Conservation (phyloP, 2,797 vertebrate genomes). For the Neosilurus mollespiculum region DNA sequence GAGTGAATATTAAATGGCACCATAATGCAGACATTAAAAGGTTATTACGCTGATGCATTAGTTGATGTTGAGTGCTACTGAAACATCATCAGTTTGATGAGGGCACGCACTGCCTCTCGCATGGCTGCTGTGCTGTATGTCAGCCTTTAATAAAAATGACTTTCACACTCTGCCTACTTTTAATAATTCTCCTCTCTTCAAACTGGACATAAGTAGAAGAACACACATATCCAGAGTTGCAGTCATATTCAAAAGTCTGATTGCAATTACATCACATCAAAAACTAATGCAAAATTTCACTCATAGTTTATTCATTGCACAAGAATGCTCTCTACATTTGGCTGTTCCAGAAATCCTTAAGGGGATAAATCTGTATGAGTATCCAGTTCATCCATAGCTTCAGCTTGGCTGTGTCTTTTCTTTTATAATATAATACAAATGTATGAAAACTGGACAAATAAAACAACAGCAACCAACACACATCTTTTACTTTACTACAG, state of each 20-base stretch:
- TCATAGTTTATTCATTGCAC: neutral
- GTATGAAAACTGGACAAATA: neutral
- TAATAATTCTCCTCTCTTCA: slow-evolving; percentile 66
- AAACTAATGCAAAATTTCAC: neutral
- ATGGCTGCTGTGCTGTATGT: slow-evolving; percentile 44
- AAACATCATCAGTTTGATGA: slow-evolving; percentile 65
- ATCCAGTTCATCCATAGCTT: neutral
- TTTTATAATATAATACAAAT: neutral
- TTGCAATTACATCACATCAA: neutral
- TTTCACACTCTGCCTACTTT: slow-evolving; percentile 64
- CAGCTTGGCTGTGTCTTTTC: neutral
- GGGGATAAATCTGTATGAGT: neutral
- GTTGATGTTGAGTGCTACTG: slow-evolving; percentile 64
- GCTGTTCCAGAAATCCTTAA: neutral
- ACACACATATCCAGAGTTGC: neutral
- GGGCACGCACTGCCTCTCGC: slow-evolving; percentile 42
- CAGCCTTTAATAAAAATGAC: slow-evolving; percentile 55
- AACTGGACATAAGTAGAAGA: slow-evolving; percentile 49
- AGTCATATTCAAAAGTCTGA: slow-evolving; percentile 3
- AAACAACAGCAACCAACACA: neutral
- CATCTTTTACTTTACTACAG: neutral
- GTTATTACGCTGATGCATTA: slow-evolving; percentile 75
- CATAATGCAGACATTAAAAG: slow-evolving; percentile 75
- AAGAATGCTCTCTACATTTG: neutral
- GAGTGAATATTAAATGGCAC: slow-evolving; percentile 68